A percentile compares a stretch with the other conserved stretches of the same genome.
Conservation (phyloP, 2,888 invertebrate genomes). For the Hoplodrina ambigua region DNA sequence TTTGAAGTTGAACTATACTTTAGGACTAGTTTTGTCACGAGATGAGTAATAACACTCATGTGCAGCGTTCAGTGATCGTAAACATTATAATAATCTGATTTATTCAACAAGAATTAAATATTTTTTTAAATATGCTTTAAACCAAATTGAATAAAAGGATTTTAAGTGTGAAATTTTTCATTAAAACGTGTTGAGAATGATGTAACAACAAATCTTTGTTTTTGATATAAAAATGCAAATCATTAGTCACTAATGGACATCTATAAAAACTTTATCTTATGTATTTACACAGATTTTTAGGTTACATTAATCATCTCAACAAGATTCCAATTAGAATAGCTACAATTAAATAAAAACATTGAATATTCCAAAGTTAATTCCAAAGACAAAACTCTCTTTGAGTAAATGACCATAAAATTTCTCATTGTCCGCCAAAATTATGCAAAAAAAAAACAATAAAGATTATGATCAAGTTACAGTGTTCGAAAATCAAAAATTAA, state of each 20-base stretch:
- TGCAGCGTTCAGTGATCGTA: neutral
- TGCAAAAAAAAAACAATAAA: constrained; percentile 54
- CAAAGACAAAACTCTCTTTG: constrained; percentile 37
- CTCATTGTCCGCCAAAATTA: constrained; percentile 45
- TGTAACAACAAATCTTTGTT: constrained; percentile 28
- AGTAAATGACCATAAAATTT: constrained; percentile 43
- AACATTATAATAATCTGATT: neutral
- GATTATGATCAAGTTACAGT: constrained; percentile 45
- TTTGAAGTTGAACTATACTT: neutral
- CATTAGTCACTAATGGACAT: constrained; percentile 7
- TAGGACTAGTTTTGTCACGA: neutral
- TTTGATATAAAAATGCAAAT: constrained; percentile 42
- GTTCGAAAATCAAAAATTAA: constrained; percentile 54
- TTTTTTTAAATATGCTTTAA: neutral
- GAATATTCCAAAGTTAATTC: constrained; percentile 20
- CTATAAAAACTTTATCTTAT: neutral
- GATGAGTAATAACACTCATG: neutral
- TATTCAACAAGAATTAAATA: neutral
- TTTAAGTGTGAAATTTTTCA: neutral
- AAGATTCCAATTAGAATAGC: constrained; percentile 41
- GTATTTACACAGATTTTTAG: constrained; percentile 31
- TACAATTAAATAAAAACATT: neutral
- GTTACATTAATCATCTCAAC: constrained; percentile 41
- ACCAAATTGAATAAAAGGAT: neutral
- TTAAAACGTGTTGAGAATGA: constrained; percentile 6